Conservation (phyloP, 2,797 vertebrate species). For the Staurois parvus region DNA sequence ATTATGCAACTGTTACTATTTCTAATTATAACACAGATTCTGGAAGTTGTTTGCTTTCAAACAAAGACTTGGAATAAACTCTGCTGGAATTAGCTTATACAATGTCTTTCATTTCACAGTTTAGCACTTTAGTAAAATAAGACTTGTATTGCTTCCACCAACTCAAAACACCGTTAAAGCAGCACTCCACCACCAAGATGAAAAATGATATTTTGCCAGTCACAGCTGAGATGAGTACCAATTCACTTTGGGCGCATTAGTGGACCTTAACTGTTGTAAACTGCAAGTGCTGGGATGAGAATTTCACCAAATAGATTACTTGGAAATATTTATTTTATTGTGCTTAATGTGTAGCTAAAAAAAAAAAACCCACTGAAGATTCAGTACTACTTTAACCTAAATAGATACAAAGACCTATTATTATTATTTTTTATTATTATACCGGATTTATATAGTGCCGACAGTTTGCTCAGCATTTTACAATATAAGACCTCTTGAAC, state of each 20-base stretch:
- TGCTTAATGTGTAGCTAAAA: too few relatives aligned
- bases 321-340: too few relatives aligned
- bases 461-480: too few relatives aligned
- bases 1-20: slow-evolving; percentile 49
- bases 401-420: too few relatives aligned
- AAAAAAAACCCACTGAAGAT: too few relatives aligned
- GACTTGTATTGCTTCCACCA: neutral
- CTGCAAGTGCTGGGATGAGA: too few relatives aligned
- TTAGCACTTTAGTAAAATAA: neutral
- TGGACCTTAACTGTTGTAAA: too few relatives aligned
- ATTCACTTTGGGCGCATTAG: slow-evolving; percentile 3
- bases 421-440: too few relatives aligned
- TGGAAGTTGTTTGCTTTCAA: slow-evolving; percentile 26
- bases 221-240: neutral
- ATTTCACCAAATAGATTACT: too few relatives aligned
- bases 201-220: neutral
- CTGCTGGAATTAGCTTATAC: slow-evolving; percentile 12
- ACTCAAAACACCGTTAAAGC: neutral
- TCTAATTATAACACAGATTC: slow-evolving; percentile 38
- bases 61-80: slow-evolving; percentile 27
- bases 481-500: too few relatives aligned
- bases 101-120: slow-evolving; percentile 2
- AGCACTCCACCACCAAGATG: neutral
- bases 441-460: too few relatives aligned
- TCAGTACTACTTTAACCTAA: too few relatives aligned